These are phyloP conservation scores for Drosophila parabipectinata DNA, from an alignment of 1,140 invertebrate species.

Conservation along the genomic window DNA sequence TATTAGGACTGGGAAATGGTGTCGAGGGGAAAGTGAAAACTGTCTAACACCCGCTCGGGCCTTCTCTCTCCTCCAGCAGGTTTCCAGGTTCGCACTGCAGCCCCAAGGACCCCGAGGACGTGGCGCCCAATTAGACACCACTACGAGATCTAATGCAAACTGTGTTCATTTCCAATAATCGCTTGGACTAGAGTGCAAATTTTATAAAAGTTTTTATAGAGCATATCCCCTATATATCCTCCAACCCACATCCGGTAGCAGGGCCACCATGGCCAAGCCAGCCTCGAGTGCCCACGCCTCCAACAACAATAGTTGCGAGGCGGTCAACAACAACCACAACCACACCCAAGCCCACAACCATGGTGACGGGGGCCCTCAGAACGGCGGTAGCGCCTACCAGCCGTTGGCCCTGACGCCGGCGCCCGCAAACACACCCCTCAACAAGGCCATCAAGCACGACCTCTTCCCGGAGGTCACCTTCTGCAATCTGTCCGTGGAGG, in stretches of 20 bases:
- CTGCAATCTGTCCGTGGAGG: constrained; percentile 75
- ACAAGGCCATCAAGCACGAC: constrained; percentile 77
- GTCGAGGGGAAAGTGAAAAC: neutral
- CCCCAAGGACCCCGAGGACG: constrained; percentile 1
- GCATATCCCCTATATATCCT: neutral
- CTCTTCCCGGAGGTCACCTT: constrained; percentile 81
- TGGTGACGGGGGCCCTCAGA: constrained; percentile 21
- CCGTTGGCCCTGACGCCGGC: constrained; percentile 49
- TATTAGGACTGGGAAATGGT: neutral
- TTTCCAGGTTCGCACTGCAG: neutral
- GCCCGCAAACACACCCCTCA: constrained; percentile 70
- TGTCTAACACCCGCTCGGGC: neutral
- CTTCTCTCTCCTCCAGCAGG: neutral
- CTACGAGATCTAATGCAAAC: constrained; percentile 31
- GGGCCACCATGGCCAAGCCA: constrained; percentile 38
- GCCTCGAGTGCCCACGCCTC: constrained; percentile 14
- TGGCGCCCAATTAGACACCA: constrained; percentile 34
- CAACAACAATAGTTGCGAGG: constrained; percentile 41
- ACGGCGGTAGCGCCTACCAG: constrained; percentile 55
- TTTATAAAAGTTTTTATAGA: constrained; percentile 37
- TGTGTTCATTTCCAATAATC: constrained; percentile 46
- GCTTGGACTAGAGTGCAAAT: constrained; percentile 44
- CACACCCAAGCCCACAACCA: constrained; percentile 11
- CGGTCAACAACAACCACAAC: constrained; percentile 42
- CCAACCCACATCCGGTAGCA: neutral